phyloP scores from a whole-genome alignment of 2,888 invertebrate species.

The Sinotaia quadrata region DNA sequence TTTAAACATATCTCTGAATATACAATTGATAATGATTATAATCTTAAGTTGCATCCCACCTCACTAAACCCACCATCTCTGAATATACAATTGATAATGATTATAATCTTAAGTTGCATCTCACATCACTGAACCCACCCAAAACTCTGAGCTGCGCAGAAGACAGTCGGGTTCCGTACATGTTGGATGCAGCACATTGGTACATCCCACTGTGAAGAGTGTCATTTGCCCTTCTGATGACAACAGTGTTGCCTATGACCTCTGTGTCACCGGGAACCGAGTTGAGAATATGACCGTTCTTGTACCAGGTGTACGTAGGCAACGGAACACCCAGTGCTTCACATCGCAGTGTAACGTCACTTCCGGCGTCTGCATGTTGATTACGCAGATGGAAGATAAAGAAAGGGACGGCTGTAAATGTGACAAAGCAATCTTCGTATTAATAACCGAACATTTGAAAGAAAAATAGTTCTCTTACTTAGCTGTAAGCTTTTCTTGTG shows the following conservation, averaged over 20 bases:
- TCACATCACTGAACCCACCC: slow-evolving; percentile 79
- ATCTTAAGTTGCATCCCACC: too few relatives aligned
- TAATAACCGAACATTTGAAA: too few relatives aligned
- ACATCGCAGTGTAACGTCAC: slow-evolving; percentile 62
- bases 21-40: too few relatives aligned
- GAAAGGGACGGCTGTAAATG: slow-evolving; percentile 60
- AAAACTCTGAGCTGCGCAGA: slow-evolving; percentile 91
- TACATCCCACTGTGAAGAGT: slow-evolving; percentile 90
- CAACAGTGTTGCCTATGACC: slow-evolving; percentile 46
- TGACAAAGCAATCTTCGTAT: too few relatives aligned
- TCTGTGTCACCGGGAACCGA: slow-evolving; percentile 38
- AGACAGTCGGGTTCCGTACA: slow-evolving; percentile 82
- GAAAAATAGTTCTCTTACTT: too few relatives aligned
- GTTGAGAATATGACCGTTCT: slow-evolving; percentile 43
- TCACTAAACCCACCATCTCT: too few relatives aligned
- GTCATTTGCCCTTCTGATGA: slow-evolving; percentile 46
- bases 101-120: too few relatives aligned
- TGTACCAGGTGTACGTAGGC: slow-evolving; percentile 62
- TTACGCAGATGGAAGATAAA: slow-evolving; percentile 61
- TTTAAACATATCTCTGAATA: too few relatives aligned
- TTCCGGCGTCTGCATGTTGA: slow-evolving; percentile 60
- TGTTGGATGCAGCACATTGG: slow-evolving; percentile 89
- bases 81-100: too few relatives aligned
- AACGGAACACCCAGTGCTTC: slow-evolving; percentile 57
- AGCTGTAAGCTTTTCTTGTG: too few relatives aligned